Conservation (phyloP, 35 echinoderm and acorn worm species). For the Apostichopus japonicus region DNA sequence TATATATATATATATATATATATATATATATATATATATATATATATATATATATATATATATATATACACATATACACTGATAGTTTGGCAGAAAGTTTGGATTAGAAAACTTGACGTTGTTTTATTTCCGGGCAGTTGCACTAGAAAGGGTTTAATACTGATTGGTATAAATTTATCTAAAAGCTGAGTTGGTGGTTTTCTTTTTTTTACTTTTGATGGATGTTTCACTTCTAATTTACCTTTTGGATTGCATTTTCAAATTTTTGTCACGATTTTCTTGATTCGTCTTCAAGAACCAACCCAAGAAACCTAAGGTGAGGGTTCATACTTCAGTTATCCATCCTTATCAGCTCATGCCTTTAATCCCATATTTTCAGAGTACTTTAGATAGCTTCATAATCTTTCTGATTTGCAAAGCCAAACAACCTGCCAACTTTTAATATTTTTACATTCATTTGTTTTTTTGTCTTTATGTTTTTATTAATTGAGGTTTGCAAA, state of each 20-base stretch:
- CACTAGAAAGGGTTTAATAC: too few species aligned
- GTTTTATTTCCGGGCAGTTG: too few species aligned
- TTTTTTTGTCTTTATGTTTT: not conserved
- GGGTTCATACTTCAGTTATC: not conserved
- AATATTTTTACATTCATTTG: not conserved
- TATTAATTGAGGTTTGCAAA: not conserved
- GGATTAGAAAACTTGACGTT: too few species aligned
- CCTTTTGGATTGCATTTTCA: not conserved
- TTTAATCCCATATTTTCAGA: not conserved
- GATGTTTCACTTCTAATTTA: not conserved
- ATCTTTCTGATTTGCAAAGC: constrained; percentile 1
- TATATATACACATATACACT: too few species aligned
- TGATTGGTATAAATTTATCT: too few species aligned
- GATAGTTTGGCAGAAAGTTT: too few species aligned
- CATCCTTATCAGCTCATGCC: not conserved
- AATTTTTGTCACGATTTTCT: not conserved
- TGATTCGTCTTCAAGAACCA: constrained; percentile 41
- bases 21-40: too few species aligned
- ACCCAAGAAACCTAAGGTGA: constrained; percentile 64
- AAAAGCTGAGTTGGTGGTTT: not conserved
- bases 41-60: too few species aligned
- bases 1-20: too few species aligned
- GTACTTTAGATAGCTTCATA: not conserved
- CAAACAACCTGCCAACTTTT: not conserved
- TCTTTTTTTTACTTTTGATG: not conserved